phyloP scores from a whole-genome alignment of 2,888 invertebrate genomes.

The Lamellibrachia satsuma region DNA sequence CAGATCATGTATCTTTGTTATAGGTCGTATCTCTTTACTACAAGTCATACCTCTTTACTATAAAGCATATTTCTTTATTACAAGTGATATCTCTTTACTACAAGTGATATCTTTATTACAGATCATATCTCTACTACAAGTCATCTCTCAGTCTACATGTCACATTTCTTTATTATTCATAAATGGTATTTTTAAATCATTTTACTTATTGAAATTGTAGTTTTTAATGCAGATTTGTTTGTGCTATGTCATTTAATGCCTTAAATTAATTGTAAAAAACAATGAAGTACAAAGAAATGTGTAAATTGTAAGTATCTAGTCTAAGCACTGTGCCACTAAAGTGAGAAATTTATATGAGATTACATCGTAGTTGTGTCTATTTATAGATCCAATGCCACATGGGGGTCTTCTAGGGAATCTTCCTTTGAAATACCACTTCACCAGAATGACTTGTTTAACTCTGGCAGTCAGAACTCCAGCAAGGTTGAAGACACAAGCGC shows the following conservation, averaged over 20 bases:
- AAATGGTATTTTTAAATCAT: not conserved
- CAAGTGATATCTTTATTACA: no score
- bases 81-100: no score
- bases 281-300: not conserved
- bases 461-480: not conserved
- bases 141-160: no score
- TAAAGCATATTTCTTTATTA: no score
- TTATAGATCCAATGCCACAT: not conserved
- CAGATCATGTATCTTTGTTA: no score
- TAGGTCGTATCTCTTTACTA: no score
- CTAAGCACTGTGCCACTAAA: not conserved
- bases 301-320: not conserved
- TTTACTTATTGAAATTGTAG: not conserved
- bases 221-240: not conserved
- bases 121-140: no score
- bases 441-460: not conserved
- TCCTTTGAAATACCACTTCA: not conserved
- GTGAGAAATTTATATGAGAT: not conserved
- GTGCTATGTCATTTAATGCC: not conserved
- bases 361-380: not conserved
- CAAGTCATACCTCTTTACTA: no score
- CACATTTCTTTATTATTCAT: no score
- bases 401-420: not conserved
- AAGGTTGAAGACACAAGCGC: not conserved
- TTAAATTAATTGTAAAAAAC: not conserved